Conservation (phyloP, 1,140 invertebrate genomes). For the Popillia japonica region DNA sequence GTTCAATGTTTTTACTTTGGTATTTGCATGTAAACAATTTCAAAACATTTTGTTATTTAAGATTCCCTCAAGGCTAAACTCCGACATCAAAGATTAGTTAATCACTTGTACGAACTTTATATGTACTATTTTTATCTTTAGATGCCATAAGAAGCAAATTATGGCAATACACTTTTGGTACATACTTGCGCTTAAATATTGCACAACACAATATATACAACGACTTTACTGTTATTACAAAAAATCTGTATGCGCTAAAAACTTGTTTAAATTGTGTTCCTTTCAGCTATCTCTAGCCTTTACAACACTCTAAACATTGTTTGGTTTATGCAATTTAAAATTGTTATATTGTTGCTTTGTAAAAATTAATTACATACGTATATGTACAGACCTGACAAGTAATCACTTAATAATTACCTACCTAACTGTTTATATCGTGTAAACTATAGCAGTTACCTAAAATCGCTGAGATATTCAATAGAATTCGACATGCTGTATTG, state of each 20-base stretch:
- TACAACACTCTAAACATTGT: background rate
- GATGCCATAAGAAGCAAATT: no score
- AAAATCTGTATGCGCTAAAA: background rate
- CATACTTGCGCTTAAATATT: no score
- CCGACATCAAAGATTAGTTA: no score
- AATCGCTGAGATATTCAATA: background rate
- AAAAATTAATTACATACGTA: slow-evolving; percentile 25
- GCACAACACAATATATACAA: background rate
- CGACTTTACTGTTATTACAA: background rate
- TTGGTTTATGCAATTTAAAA: background rate
- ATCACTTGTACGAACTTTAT: no score
- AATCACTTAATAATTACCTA: slow-evolving; percentile 16
- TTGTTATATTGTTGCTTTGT: background rate
- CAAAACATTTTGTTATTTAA: no score
- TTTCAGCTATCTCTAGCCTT: no score
- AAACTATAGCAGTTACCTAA: background rate
- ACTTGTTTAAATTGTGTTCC: background rate
- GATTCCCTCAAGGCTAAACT: no score
- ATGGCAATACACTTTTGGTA: no score
- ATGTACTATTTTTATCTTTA: no score
- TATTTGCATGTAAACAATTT: no score
- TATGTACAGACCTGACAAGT: slow-evolving; percentile 8
- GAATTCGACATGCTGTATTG: slow-evolving; percentile 1
- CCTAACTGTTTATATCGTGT: background rate
- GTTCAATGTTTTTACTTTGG: no score